phyloP scores from a whole-genome alignment of 1,140 invertebrate species.

The Lycorma delicatula region DNA sequence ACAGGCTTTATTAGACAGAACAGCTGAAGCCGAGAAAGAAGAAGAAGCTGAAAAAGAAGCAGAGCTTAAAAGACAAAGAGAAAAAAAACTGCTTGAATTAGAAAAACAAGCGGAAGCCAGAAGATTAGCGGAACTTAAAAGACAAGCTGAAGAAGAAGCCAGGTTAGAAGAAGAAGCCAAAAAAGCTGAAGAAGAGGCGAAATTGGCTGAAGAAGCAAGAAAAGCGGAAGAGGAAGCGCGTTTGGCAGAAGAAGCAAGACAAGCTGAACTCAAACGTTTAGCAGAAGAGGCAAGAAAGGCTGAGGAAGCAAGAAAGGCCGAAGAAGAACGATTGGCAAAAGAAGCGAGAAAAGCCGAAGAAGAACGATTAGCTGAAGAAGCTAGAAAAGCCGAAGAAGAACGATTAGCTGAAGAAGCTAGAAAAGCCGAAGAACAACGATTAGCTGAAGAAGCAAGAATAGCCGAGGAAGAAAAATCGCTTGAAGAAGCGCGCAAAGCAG shows the following conservation, averaged over 20 bases:
- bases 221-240: slow-evolving; percentile 6
- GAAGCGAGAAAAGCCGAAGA: slow-evolving; percentile 9
- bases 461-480: slow-evolving; percentile 7
- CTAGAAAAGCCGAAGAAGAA: slow-evolving; percentile 4
- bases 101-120: neutral
- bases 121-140: neutral
- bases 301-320: neutral
- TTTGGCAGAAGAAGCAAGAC: neutral
- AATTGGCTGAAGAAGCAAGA: neutral
- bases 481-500: slow-evolving; percentile 7
- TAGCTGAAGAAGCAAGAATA: slow-evolving; percentile 7
- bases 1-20: neutral
- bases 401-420: slow-evolving; percentile 4
- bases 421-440: neutral
- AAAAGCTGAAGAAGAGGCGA: slow-evolving; percentile 6
- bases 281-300: slow-evolving; percentile 1
- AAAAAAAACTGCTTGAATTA: slow-evolving; percentile 1
- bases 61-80: neutral
- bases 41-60: neutral
- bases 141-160: slow-evolving; percentile 9
- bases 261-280: slow-evolving; percentile 2
- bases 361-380: slow-evolving; percentile 15
- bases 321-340: neutral
- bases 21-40: slow-evolving; percentile 3
- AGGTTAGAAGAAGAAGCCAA: neutral